Percentiles rank a stretch among this genome's conserved stretches.
Evolutionary conservation across 2,888 invertebrate genomes (phyloP).

Genomic region (Xestia xanthographa): DNA sequence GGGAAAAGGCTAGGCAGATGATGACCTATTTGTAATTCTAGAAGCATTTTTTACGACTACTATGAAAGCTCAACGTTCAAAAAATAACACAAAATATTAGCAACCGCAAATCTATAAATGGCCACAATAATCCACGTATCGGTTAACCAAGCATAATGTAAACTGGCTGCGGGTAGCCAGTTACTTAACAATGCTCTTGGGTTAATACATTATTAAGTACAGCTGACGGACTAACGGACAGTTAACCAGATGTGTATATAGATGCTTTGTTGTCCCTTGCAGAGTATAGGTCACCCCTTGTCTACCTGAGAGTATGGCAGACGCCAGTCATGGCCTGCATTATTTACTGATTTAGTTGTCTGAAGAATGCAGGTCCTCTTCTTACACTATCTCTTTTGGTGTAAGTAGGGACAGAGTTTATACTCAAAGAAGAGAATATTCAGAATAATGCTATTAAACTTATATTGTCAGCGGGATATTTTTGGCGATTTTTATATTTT

Average conservation of each 20-base stretch:
- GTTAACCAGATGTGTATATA: background rate
- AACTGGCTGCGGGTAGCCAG: constrained; percentile 12
- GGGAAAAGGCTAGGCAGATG: no score
- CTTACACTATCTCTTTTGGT: no score
- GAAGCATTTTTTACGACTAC: background rate
- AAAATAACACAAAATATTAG: background rate
- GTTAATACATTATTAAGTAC: constrained; percentile 52
- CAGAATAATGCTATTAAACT: no score
- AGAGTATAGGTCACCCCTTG: background rate
- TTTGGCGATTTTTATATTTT: no score
- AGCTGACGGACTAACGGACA: constrained; percentile 41
- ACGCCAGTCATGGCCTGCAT: background rate
- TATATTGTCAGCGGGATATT: no score
- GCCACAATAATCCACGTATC: background rate
- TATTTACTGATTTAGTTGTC: background rate
- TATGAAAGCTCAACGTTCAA: background rate
- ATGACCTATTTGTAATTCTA: background rate
- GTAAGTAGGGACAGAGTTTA: no score
- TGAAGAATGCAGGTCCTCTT: no score
- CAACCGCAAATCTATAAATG: constrained; percentile 12
- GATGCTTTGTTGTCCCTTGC: background rate
- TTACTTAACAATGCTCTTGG: constrained; percentile 47
- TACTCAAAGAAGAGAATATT: no score
- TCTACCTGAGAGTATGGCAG: background rate
- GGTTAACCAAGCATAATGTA: constrained; percentile 8